These are phyloP conservation scores for Drosophila macrothrix DNA, from an alignment of 2,888 invertebrate genomes.

Conservation along the genomic window DNA sequence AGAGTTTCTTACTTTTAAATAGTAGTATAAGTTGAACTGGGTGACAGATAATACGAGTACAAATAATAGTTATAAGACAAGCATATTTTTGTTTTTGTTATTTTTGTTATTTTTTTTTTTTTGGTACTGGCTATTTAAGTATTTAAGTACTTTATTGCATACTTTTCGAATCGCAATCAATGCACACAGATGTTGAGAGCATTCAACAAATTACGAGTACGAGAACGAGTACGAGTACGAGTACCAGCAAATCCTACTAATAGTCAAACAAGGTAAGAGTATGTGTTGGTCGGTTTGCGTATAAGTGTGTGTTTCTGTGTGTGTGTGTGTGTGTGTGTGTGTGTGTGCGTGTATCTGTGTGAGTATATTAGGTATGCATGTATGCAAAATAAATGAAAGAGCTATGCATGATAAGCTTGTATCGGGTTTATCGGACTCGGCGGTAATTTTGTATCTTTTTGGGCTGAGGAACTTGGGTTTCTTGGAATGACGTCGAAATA, in stretches of 20 bases:
- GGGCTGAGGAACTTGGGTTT: conserved; percentile 8
- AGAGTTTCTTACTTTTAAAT: conserved; percentile 30
- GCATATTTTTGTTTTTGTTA: conserved; percentile 29
- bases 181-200: conserved; percentile 44
- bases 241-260: conserved; percentile 16
- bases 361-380: conserved; percentile 4
- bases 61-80: conserved; percentile 62
- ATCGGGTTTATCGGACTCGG: conserved; percentile 53
- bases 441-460: conserved; percentile 5
- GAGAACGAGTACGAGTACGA: conserved; percentile 39
- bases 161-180: conserved; percentile 43
- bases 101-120: neutral
- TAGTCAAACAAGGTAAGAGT: conserved; percentile 9
- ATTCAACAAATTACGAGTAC: conserved; percentile 42
- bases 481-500: conserved; percentile 18
- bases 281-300: conserved; percentile 16
- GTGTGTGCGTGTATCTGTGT: conserved; percentile 1
- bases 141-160: conserved; percentile 15
- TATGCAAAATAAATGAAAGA: conserved; percentile 64
- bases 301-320: conserved; percentile 8
- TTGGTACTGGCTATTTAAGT: conserved; percentile 39
- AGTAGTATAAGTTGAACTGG: conserved; percentile 33
- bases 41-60: conserved; percentile 53
- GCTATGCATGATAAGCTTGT: conserved; percentile 56
- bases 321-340: neutral